Percentiles rank a stretch among this genome's conserved stretches.
phyloP scores from a whole-genome alignment of 2,113 vertebrate species.

The Crotalus tigris region DNA sequence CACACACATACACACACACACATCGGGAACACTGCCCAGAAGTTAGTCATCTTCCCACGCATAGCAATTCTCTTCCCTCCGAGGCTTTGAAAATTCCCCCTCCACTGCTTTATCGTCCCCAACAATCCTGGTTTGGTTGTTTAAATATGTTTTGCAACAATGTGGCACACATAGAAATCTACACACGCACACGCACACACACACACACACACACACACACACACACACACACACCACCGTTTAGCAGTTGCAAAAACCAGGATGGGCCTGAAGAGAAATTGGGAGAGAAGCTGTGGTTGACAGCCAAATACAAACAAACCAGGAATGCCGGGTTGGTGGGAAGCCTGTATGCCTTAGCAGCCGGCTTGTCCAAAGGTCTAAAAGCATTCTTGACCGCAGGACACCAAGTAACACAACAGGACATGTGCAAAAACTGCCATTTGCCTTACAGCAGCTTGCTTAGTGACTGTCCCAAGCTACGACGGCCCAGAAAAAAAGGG shows the following conservation, averaged over 20 bases:
- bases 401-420: not conserved
- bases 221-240: too few relatives aligned
- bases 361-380: not conserved
- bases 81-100: not conserved
- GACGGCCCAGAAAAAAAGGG: too few relatives aligned
- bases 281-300: not conserved
- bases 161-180: not conserved
- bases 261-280: not conserved
- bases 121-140: not conserved
- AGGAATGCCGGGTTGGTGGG: not conserved
- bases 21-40: not conserved
- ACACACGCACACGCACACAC: too few relatives aligned
- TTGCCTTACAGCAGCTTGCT: too few relatives aligned
- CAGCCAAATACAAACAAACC: not conserved
- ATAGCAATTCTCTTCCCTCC: not conserved
- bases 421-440: not conserved
- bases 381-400: too few relatives aligned
- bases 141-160: not conserved
- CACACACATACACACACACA: too few relatives aligned
- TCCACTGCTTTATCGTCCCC: not conserved
- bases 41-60: too few relatives aligned
- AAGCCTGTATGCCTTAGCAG: not conserved
- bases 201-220: too few relatives aligned
- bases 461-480: too few relatives aligned
- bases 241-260: not conserved